Percentiles rank a stretch among this genome's conserved stretches.
phyloP scores from a whole-genome alignment of 2,113 vertebrate species.

The Plotosus lineatus region DNA sequence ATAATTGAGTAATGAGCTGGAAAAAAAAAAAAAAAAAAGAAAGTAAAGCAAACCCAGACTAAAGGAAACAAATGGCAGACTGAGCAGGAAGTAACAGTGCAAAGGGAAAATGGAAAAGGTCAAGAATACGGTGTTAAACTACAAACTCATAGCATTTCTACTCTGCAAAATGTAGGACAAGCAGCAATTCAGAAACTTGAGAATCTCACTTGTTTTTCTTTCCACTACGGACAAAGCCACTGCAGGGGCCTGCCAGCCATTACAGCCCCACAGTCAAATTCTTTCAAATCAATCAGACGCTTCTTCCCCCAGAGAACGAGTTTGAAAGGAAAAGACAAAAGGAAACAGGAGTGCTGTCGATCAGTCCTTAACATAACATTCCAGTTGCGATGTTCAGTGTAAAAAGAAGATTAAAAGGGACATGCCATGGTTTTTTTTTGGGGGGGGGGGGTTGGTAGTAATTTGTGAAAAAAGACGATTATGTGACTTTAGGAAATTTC shows the following conservation, averaged over 20 bases:
- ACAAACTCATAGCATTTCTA: not conserved
- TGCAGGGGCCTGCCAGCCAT: not conserved
- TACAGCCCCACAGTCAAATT: constrained; percentile 13
- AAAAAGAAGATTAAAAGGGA: not conserved
- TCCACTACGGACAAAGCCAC: not conserved
- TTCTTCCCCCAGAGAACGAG: not conserved
- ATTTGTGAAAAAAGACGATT: no score
- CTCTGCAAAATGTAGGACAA: not conserved
- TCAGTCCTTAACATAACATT: not conserved
- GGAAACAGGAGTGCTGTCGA: not conserved
- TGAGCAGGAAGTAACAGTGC: not conserved
- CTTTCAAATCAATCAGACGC: constrained; percentile 23
- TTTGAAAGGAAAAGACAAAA: constrained; percentile 14
- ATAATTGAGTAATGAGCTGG: not conserved
- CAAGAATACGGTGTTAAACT: not conserved
- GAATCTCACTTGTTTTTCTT: constrained; percentile 18
- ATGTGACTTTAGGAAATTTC: no score
- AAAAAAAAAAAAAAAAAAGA: not conserved
- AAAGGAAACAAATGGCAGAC: not conserved
- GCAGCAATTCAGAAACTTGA: constrained; percentile 19
- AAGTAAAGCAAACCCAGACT: not conserved
- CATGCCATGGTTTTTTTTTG: no score
- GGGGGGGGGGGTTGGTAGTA: no score
- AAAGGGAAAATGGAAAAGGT: not conserved
- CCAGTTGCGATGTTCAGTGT: not conserved